Percentiles rank a stretch among this genome's conserved stretches.
phyloP scores from a whole-genome alignment of 2,888 invertebrate genomes.

The Ectemnius cavifrons region DNA sequence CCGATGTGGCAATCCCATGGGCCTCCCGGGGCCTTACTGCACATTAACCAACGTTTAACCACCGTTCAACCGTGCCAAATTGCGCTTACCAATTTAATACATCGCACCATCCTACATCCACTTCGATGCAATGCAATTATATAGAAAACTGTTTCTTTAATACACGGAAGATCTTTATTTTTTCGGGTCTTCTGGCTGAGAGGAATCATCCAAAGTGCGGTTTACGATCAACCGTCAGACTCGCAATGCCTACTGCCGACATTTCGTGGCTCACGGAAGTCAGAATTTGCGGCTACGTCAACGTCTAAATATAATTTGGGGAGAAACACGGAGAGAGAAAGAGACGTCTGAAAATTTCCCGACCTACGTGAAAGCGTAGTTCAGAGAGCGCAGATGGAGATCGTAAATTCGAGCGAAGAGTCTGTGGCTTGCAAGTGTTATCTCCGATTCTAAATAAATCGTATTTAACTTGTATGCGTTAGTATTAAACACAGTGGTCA shows the following conservation, averaged over 20 bases:
- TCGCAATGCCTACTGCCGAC: too few species aligned
- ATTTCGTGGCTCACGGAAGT: constrained; percentile 23
- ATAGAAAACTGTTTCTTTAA: neutral
- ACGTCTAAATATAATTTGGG: constrained; percentile 66
- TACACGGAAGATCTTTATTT: constrained; percentile 20
- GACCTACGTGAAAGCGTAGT: constrained; percentile 57
- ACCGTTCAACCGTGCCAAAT: constrained; percentile 20
- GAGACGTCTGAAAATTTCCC: constrained; percentile 49
- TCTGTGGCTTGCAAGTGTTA: too few species aligned
- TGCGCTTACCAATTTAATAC: constrained; percentile 3
- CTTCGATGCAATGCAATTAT: neutral
- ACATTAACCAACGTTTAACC: constrained; percentile 12
- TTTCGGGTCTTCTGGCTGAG: neutral
- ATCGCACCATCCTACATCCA: neutral
- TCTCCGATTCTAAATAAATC: too few species aligned
- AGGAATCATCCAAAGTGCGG: constrained; percentile 20
- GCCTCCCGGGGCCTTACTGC: constrained; percentile 26
- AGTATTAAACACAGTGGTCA: too few species aligned
- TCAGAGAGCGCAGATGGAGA: constrained; percentile 1
- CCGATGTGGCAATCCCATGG: constrained; percentile 62
- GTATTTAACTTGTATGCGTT: too few species aligned
- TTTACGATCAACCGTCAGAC: constrained; percentile 16
- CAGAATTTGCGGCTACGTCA: constrained; percentile 56
- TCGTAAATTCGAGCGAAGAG: neutral
- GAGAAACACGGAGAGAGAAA: constrained; percentile 22